These are phyloP conservation scores for Magallana gigas DNA, from an alignment of 1,140 invertebrate species.

Conservation along the genomic window DNA sequence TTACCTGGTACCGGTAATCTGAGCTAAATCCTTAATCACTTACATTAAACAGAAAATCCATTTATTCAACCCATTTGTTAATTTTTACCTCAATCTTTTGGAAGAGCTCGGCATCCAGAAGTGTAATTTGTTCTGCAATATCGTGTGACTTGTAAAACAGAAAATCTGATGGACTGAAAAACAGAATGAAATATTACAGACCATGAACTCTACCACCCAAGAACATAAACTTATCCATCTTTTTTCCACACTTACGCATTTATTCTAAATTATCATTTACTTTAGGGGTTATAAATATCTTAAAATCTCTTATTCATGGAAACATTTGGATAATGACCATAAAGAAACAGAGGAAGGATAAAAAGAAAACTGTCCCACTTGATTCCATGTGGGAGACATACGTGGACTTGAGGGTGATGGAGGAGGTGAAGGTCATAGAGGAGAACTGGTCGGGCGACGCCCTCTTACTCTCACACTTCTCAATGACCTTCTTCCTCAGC, in stretches of 20 bases:
- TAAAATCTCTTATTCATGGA: too few species aligned
- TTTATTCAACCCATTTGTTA: too few species aligned
- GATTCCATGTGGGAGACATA: slow-evolving; percentile 30
- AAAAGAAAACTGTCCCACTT: too few species aligned
- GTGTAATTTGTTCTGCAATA: slow-evolving; percentile 98
- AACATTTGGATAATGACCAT: too few species aligned
- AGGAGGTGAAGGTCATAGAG: slow-evolving; percentile 62
- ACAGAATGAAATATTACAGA: slow-evolving; percentile 29
- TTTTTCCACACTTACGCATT: too few species aligned
- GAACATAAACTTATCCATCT: too few species aligned
- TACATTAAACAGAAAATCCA: too few species aligned
- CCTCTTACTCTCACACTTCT: slow-evolving; percentile 86
- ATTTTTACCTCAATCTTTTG: slow-evolving; percentile 93
- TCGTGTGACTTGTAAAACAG: slow-evolving; percentile 95
- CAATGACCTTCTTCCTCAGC: slow-evolving; percentile 92
- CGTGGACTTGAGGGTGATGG: slow-evolving; percentile 69
- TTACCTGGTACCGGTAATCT: not conserved
- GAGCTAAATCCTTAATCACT: not conserved
- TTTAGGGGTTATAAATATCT: too few species aligned
- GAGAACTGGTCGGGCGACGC: slow-evolving; percentile 33
- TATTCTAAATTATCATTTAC: too few species aligned
- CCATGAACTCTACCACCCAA: not conserved
- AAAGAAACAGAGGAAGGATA: too few species aligned
- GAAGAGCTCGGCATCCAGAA: slow-evolving; percentile 96
- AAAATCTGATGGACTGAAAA: slow-evolving; percentile 81